Percentiles rank a stretch among this genome's conserved stretches.
Evolutionary conservation across 2,113 vertebrate species (phyloP).

Genomic region (Diphyllodes magnificus): DNA sequence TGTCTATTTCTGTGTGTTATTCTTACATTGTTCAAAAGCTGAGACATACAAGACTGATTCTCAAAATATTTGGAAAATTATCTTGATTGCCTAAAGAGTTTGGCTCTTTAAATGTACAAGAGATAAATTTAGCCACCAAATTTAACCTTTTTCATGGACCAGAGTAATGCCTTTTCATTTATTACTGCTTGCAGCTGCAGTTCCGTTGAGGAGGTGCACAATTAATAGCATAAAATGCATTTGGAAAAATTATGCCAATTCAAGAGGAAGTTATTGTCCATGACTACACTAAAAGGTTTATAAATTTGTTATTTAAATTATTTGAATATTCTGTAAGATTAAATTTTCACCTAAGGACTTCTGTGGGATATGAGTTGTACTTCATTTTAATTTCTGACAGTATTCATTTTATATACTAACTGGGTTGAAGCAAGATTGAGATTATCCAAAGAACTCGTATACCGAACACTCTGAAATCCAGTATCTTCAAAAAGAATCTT

Average conservation of each 20-base stretch:
- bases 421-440: neutral
- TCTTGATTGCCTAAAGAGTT: constrained; percentile 42
- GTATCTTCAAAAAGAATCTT: neutral
- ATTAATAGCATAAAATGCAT: neutral
- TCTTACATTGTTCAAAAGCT: constrained; percentile 30
- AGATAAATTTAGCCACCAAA: constrained; percentile 45
- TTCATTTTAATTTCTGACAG: neutral
- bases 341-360: neutral
- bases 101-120: constrained; percentile 1
- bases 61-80: constrained; percentile 48
- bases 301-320: neutral
- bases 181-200: neutral
- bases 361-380: neutral
- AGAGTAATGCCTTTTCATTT: constrained; percentile 4
- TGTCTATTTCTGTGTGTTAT: constrained; percentile 39
- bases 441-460: neutral
- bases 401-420: neutral
- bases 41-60: neutral
- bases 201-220: neutral
- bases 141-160: neutral
- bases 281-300: neutral
- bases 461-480: neutral
- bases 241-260: neutral
- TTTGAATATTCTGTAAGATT: neutral
- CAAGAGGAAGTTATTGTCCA: neutral